Evolutionary conservation across 2,113 vertebrate species (phyloP).

Genomic region (Leucopternis melanops): DNA sequence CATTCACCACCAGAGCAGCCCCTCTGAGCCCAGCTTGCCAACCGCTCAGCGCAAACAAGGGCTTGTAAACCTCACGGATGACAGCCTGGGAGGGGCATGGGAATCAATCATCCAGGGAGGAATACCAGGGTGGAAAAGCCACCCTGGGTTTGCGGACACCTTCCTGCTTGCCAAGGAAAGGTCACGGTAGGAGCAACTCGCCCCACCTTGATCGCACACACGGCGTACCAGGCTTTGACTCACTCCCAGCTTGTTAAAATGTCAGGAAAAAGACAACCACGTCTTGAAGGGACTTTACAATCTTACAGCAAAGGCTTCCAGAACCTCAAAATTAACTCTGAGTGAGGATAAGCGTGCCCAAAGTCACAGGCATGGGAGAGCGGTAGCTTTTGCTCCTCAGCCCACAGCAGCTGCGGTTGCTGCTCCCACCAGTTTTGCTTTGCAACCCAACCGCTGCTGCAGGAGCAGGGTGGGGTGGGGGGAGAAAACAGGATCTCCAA

Average conservation of each 20-base stretch:
- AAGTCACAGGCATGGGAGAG: background rate
- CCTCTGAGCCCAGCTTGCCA: rapidly evolving
- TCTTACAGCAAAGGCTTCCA: background rate
- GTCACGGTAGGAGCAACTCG: rapidly evolving
- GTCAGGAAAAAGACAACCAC: background rate
- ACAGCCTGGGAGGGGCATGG: background rate
- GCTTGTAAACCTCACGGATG: background rate
- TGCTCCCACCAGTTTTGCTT: background rate
- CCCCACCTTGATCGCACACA: background rate
- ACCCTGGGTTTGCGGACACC: background rate
- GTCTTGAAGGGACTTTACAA: background rate
- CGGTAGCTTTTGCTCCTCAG: background rate
- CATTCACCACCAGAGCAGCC: background rate
- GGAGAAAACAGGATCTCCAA: background rate
- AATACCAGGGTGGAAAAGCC: background rate
- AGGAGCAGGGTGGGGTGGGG: background rate
- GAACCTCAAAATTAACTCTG: background rate
- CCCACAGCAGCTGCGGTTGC: background rate
- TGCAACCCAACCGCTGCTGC: background rate
- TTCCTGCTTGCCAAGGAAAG: background rate
- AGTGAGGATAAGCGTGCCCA: background rate
- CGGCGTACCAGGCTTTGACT: background rate
- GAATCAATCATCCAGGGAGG: background rate
- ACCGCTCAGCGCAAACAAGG: background rate
- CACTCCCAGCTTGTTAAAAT: background rate